phyloP scores from a whole-genome alignment of 2,113 vertebrate genomes.

The Emberiza fucata region DNA sequence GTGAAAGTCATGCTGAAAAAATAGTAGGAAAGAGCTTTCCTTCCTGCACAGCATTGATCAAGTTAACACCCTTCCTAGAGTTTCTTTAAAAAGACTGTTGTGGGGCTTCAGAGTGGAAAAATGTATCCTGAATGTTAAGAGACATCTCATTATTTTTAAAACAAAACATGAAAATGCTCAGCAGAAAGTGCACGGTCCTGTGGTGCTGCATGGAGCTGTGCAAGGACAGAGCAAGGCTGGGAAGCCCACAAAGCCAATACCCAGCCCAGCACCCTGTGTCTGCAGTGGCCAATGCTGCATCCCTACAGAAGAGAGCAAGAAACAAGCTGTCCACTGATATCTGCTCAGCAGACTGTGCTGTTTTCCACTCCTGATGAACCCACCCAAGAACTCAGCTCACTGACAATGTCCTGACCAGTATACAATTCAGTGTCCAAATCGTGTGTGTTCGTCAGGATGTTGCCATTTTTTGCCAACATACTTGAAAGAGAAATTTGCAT shows the following conservation, averaged over 20 bases:
- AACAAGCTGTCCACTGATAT: neutral
- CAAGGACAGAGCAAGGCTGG: neutral
- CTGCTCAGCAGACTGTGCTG: neutral
- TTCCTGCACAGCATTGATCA: conserved; percentile 71
- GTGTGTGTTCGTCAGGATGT: neutral
- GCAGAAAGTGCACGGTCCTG: neutral
- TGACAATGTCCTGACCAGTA: neutral
- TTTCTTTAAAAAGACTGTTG: conserved; percentile 74
- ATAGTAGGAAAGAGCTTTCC: conserved; percentile 75
- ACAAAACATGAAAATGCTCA: conserved; percentile 11
- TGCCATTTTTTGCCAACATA: conserved; percentile 37
- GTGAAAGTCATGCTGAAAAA: conserved; percentile 78
- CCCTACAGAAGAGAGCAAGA: neutral
- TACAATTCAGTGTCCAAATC: neutral
- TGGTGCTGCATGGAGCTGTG: neutral
- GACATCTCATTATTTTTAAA: conserved; percentile 70
- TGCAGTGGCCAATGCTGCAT: neutral
- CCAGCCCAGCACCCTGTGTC: neutral
- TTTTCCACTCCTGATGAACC: neutral
- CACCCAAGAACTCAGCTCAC: neutral
- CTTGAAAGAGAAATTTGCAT: conserved; percentile 53
- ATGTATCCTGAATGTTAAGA: conserved; percentile 54
- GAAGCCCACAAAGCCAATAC: neutral
- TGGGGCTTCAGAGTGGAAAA: conserved; percentile 64
- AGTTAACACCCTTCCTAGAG: conserved; percentile 75